Percentiles rank a stretch among this genome's conserved stretches.
Conservation (phyloP, 92 coral and sea anemone genomes). For the Zoanthus sociatus region DNA sequence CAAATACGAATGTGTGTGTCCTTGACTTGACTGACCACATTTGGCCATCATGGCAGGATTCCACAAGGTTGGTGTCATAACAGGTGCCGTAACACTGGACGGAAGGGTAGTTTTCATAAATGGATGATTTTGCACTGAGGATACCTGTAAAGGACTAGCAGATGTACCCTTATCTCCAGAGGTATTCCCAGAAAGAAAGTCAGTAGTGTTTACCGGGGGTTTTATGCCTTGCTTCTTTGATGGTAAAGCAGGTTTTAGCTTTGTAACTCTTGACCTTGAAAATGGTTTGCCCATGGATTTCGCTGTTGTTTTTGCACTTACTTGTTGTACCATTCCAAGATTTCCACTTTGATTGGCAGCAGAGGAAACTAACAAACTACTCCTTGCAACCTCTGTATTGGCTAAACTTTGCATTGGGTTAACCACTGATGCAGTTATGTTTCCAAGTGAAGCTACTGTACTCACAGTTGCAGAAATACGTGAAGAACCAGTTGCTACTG, state of each 20-base stretch:
- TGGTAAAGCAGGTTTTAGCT: slow-evolving; percentile 37
- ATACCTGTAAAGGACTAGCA: slow-evolving; percentile 8
- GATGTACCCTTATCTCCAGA: not conserved
- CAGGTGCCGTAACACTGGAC: slow-evolving; percentile 37
- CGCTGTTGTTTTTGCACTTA: slow-evolving; percentile 47
- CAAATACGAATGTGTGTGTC: slow-evolving; percentile 22
- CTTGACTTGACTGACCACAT: slow-evolving; percentile 29
- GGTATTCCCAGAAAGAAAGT: slow-evolving; percentile 10
- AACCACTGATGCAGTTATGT: not conserved
- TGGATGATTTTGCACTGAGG: slow-evolving; percentile 15
- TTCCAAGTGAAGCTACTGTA: slow-evolving; percentile 14
- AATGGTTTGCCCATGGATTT: slow-evolving; percentile 49
- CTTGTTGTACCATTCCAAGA: slow-evolving; percentile 10
- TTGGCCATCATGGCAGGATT: slow-evolving; percentile 46
- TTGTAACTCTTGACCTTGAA: slow-evolving; percentile 37
- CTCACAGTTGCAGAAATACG: not conserved
- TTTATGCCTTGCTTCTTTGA: slow-evolving; percentile 70
- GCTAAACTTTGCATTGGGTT: not conserved
- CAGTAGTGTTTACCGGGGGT: slow-evolving; percentile 10
- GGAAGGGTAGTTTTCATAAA: slow-evolving; percentile 17
- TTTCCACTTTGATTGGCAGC: slow-evolving; percentile 1
- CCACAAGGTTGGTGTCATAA: slow-evolving; percentile 40
- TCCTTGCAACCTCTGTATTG: not conserved
- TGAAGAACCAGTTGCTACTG: not conserved
- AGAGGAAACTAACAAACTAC: not conserved